These are phyloP conservation scores for Trimorus sp. DNA, from an alignment of 2,888 invertebrate genomes.

Conservation along the genomic window DNA sequence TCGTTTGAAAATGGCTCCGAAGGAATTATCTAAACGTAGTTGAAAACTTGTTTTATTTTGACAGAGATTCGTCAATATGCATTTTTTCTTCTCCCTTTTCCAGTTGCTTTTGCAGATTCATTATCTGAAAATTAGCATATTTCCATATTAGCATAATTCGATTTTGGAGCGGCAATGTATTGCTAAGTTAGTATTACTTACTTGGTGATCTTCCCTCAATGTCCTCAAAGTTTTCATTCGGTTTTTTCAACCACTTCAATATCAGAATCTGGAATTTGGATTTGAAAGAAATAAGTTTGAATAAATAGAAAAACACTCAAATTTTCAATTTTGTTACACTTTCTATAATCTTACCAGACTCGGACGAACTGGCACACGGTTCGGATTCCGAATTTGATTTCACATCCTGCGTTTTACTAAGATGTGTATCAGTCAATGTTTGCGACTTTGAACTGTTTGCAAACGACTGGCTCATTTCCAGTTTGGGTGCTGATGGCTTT, in stretches of 20 bases:
- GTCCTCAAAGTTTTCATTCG: constrained; percentile 70
- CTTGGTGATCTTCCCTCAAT: constrained; percentile 63
- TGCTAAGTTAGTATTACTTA: too few relatives aligned
- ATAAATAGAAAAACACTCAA: background rate
- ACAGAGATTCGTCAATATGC: constrained; percentile 39
- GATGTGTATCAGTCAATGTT: constrained; percentile 25
- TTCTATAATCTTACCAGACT: constrained; percentile 70
- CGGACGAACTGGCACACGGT: constrained; percentile 68
- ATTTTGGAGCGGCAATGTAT: too few relatives aligned
- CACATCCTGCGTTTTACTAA: constrained; percentile 27
- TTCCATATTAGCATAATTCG: too few relatives aligned
- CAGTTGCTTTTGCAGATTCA: constrained; percentile 10
- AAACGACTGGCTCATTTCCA: constrained; percentile 75
- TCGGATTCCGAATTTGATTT: constrained; percentile 61
- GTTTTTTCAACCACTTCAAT: constrained; percentile 78
- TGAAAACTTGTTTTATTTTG: constrained; percentile 21
- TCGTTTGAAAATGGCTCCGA: constrained; percentile 29
- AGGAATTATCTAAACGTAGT: background rate
- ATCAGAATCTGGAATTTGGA: constrained; percentile 75
- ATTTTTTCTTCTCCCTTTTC: constrained; percentile 32
- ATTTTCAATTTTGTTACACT: background rate
- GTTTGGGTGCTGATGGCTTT: constrained; percentile 89
- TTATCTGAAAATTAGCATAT: constrained; percentile 20
- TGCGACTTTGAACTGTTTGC: constrained; percentile 45
- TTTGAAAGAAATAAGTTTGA: constrained; percentile 26